Conservation (phyloP, 2,888 invertebrate genomes). For the Eurytoma californica region DNA sequence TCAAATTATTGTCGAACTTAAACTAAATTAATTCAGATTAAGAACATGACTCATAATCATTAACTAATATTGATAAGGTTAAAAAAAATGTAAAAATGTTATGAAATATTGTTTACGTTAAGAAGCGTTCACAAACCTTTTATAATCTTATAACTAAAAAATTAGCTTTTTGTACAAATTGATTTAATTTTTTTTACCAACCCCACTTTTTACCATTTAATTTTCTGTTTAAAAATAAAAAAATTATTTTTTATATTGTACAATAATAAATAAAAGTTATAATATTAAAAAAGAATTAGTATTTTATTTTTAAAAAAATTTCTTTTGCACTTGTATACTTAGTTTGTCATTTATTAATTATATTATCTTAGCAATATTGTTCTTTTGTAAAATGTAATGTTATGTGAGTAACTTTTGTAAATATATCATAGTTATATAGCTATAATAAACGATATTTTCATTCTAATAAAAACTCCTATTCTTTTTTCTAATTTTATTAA, state of each 20-base stretch:
- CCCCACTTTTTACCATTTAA: conserved; percentile 37
- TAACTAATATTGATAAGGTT: conserved; percentile 50
- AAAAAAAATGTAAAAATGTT: conserved; percentile 55
- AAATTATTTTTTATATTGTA: conserved; percentile 53
- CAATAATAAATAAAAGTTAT: conserved; percentile 52
- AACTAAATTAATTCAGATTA: conserved; percentile 48
- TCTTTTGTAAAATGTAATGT: conserved; percentile 40
- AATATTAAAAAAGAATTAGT: conserved; percentile 29
- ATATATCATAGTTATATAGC: conserved; percentile 40
- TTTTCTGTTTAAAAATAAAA: conserved; percentile 37
- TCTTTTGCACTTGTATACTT: conserved; percentile 48
- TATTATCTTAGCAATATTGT: conserved; percentile 18
- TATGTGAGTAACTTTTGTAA: conserved; percentile 49
- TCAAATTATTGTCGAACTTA: conserved; percentile 46
- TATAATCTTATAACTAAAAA: conserved; percentile 52
- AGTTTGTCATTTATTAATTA: conserved; percentile 29
- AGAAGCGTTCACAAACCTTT: conserved; percentile 50
- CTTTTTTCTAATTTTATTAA: background rate
- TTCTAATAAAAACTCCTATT: conserved; percentile 26
- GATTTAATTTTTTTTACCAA: conserved; percentile 47
- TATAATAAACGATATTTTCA: conserved; percentile 47
- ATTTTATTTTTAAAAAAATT: background rate
- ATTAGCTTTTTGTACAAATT: conserved; percentile 50
- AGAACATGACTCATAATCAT: conserved; percentile 56
- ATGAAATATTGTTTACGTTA: conserved; percentile 54